Evolutionary conservation across 1,140 invertebrate genomes (phyloP).

Genomic region (Centruroides sculpturatus): DNA sequence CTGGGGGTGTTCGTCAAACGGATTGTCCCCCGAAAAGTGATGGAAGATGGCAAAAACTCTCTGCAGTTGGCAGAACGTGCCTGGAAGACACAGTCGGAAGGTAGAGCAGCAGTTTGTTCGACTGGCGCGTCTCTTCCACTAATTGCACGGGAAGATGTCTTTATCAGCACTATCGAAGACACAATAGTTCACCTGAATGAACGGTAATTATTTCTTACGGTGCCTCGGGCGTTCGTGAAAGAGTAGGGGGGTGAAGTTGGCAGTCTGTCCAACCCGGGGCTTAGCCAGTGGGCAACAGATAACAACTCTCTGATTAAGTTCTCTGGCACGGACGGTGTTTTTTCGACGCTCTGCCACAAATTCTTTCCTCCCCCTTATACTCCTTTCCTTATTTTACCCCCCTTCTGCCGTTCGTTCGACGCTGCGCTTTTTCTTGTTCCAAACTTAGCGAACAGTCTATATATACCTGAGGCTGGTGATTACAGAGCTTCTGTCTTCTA

Average conservation of each 20-base stretch:
- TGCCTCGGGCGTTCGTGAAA: constrained; percentile 5
- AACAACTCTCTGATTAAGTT: constrained; percentile 13
- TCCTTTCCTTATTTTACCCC: neutral
- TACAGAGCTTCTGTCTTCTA: too few species aligned
- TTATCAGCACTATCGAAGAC: constrained; percentile 16
- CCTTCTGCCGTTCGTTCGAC: neutral
- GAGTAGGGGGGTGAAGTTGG: neutral
- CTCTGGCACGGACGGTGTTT: constrained; percentile 6
- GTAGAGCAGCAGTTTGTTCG: neutral
- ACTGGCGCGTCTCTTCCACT: constrained; percentile 8
- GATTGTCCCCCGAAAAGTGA: too few species aligned
- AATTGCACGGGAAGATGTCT: constrained; percentile 17
- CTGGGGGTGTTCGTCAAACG: too few species aligned
- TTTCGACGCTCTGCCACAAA: neutral
- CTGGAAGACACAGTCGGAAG: constrained; percentile 10
- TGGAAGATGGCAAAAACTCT: too few species aligned
- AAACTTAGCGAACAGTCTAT: too few species aligned
- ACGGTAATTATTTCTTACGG: constrained; percentile 16
- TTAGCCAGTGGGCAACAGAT: constrained; percentile 9
- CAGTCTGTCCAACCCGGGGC: neutral
- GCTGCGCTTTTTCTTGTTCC: neutral
- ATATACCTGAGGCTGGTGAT: too few species aligned
- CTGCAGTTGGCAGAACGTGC: constrained; percentile 14
- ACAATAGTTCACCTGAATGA: constrained; percentile 17
- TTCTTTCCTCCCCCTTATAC: neutral